Conservation (phyloP, 1,140 invertebrate genomes). For the Magallana angulata region DNA sequence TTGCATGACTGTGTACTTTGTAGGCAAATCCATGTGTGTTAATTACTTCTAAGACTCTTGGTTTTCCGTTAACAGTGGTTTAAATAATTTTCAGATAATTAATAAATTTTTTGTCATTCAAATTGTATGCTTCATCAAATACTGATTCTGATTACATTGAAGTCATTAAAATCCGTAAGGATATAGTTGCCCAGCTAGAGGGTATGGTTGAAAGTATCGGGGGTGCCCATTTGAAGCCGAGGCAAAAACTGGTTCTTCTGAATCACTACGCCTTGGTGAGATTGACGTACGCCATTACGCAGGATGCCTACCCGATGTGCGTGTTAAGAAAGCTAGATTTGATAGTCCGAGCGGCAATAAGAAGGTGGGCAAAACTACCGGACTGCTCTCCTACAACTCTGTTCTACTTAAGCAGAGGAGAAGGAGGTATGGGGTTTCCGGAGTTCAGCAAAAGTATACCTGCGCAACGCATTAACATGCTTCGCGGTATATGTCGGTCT, state of each 20-base stretch:
- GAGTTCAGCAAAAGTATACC: constrained; percentile 30
- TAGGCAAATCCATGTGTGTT: too few species aligned
- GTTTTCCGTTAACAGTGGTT: too few species aligned
- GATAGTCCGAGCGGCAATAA: neutral
- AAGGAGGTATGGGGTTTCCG: constrained; percentile 45
- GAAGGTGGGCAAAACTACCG: constrained; percentile 49
- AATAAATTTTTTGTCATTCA: too few species aligned
- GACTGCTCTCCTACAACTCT: constrained; percentile 19
- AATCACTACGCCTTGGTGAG: constrained; percentile 42
- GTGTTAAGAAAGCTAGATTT: constrained; percentile 28
- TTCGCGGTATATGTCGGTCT: neutral
- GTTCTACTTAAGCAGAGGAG: constrained; percentile 18
- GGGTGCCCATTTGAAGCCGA: neutral
- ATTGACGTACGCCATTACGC: constrained; percentile 28
- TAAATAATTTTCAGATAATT: too few species aligned
- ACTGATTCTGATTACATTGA: too few species aligned
- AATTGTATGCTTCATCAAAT: too few species aligned
- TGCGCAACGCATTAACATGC: constrained; percentile 32
- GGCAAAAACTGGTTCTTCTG: constrained; percentile 28
- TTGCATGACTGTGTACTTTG: too few species aligned
- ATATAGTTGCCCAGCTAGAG: neutral
- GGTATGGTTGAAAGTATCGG: constrained; percentile 2
- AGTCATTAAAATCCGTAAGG: neutral
- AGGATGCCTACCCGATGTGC: constrained; percentile 18
- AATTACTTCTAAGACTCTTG: too few species aligned